These are phyloP conservation scores for Phrynosoma platyrhinos DNA, from an alignment of 2,113 vertebrate genomes.

Conservation along the genomic window DNA sequence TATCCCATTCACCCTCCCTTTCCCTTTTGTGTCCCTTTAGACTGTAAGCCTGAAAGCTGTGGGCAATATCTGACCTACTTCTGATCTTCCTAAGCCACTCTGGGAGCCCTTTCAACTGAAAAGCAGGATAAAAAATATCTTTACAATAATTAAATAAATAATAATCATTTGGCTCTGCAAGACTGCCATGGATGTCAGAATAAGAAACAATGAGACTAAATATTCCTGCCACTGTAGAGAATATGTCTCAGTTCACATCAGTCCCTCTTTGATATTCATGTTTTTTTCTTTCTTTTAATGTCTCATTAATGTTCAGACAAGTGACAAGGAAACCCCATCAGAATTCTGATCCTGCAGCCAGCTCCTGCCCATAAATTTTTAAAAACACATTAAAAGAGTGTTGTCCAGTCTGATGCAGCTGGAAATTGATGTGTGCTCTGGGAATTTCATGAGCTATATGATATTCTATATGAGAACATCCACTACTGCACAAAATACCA, in stretches of 20 bases:
- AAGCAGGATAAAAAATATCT: neutral
- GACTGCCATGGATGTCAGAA: neutral
- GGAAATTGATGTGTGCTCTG: conserved; percentile 18
- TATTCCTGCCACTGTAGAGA: neutral
- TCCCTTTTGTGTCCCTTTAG: neutral
- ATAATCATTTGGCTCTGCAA: neutral
- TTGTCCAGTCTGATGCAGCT: conserved; percentile 9
- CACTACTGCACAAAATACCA: neutral
- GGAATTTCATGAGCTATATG: conserved; percentile 14
- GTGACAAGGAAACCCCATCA: conserved; percentile 17
- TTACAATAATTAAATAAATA: neutral
- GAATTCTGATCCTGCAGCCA: conserved; percentile 25
- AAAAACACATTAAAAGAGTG: conserved; percentile 3
- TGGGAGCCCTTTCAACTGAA: neutral
- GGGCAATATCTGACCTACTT: neutral
- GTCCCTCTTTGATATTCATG: conserved; percentile 18
- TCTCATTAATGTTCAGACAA: conserved; percentile 33
- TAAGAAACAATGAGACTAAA: conserved; percentile 7
- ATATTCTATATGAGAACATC: neutral
- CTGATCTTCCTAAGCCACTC: neutral
- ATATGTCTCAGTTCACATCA: conserved; percentile 5
- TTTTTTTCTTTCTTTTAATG: conserved; percentile 21
- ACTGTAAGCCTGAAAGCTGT: neutral
- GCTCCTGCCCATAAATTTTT: neutral
- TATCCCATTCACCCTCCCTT: neutral